Evolutionary conservation across 2,888 invertebrate genomes (phyloP).

Genomic region (Phengaris alcon): DNA sequence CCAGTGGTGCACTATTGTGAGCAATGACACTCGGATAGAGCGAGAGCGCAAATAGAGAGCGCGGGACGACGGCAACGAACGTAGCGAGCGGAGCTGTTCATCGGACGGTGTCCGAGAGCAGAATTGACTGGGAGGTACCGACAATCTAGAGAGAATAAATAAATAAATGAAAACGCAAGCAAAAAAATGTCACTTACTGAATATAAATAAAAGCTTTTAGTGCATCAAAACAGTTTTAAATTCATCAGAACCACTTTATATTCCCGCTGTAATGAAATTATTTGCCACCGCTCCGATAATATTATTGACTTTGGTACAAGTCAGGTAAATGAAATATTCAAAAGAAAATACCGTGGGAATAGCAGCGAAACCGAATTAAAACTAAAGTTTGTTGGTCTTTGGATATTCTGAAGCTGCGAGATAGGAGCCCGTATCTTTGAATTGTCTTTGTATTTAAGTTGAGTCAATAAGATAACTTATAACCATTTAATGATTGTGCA

Average conservation of each 20-base stretch:
- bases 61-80: too few relatives aligned
- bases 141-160: too few relatives aligned
- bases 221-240: conserved; percentile 3
- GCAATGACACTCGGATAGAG: too few relatives aligned
- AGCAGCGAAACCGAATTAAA: conserved; percentile 12
- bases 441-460: conserved; percentile 9
- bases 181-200: background rate
- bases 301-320: conserved; percentile 16
- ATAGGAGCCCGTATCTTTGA: conserved; percentile 3
- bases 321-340: conserved; percentile 27
- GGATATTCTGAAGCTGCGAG: conserved; percentile 9
- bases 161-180: background rate
- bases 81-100: too few relatives aligned
- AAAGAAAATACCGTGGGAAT: conserved; percentile 8
- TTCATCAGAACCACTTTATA: conserved; percentile 2
- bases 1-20: too few relatives aligned
- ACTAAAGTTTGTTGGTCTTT: conserved; percentile 24
- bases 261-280: conserved; percentile 13
- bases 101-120: too few relatives aligned
- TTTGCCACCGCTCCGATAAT: conserved; percentile 11
- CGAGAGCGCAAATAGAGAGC: too few relatives aligned
- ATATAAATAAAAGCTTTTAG: background rate
- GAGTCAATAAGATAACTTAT: conserved; percentile 11
- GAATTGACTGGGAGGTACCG: too few relatives aligned
- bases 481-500: background rate